These are phyloP conservation scores for Synanthedon myopaeformis DNA, from an alignment of 2,888 invertebrate genomes.

Conservation along the genomic window DNA sequence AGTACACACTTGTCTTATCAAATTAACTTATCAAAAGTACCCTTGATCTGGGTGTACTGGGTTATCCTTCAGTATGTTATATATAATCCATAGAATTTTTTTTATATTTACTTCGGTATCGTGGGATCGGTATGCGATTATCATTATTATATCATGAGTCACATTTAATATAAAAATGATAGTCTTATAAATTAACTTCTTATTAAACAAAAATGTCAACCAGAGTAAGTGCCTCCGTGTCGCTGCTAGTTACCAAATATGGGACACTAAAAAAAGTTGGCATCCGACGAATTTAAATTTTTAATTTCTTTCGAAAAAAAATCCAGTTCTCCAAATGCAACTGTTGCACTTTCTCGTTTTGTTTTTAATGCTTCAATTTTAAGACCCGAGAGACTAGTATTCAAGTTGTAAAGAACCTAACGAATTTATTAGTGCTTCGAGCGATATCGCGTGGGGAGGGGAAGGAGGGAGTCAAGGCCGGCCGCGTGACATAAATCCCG, in stretches of 20 bases:
- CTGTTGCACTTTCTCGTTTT: background rate
- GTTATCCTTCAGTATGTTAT: no score
- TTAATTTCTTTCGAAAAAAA: background rate
- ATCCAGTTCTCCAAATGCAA: background rate
- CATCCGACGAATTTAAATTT: background rate
- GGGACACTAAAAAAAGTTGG: background rate
- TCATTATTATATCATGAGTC: no score
- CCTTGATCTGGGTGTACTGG: no score
- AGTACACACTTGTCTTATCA: no score
- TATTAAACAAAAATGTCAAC: background rate
- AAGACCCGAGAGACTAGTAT: background rate
- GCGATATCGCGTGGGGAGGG: slow-evolving; percentile 21
- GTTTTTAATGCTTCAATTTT: background rate
- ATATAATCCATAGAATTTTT: no score
- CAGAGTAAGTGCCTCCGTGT: background rate
- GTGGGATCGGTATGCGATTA: no score
- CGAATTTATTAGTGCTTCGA: slow-evolving; percentile 1
- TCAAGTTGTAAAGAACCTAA: background rate
- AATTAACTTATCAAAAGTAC: no score
- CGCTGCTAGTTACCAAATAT: background rate
- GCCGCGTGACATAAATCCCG: slow-evolving; percentile 55
- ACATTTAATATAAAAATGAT: no score
- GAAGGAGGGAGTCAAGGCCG: slow-evolving; percentile 60
- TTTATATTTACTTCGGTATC: no score
- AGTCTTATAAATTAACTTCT: background rate